phyloP scores from a whole-genome alignment of 2,797 vertebrate species.

The Caiman crocodilus region DNA sequence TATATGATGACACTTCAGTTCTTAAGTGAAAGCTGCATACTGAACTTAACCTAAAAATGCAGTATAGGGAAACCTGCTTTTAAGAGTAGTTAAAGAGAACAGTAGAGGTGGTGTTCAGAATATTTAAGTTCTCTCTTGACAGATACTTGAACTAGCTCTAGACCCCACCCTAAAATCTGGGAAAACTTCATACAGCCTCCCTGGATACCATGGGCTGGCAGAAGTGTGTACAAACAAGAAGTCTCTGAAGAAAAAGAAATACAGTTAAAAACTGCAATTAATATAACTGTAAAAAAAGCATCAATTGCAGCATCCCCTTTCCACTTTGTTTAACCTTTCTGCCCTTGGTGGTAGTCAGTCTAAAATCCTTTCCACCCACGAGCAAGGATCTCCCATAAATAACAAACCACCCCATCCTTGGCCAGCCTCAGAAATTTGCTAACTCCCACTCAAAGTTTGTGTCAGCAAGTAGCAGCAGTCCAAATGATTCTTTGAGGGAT shows the following conservation, averaged over 20 bases:
- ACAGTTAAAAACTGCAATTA: slow-evolving; percentile 5
- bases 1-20: slow-evolving; percentile 74
- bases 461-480: background rate
- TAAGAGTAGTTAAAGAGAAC: slow-evolving; percentile 61
- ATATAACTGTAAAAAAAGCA: background rate
- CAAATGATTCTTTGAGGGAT: background rate
- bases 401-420: background rate
- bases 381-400: background rate
- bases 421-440: no score
- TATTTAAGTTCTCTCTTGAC: slow-evolving; percentile 67
- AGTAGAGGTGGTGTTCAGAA: slow-evolving; percentile 55
- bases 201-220: background rate
- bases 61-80: slow-evolving; percentile 63
- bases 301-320: background rate
- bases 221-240: background rate
- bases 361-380: background rate
- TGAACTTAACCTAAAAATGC: slow-evolving; percentile 73
- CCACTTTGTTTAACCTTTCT: background rate
- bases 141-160: slow-evolving; percentile 62
- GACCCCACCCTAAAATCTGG: slow-evolving; percentile 56
- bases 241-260: background rate
- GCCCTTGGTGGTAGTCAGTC: background rate
- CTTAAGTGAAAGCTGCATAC: slow-evolving; percentile 67
- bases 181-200: slow-evolving; percentile 67
- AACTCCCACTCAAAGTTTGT: background rate